phyloP scores from a whole-genome alignment of 2,888 invertebrate genomes.

The Lathronympha strigana region DNA sequence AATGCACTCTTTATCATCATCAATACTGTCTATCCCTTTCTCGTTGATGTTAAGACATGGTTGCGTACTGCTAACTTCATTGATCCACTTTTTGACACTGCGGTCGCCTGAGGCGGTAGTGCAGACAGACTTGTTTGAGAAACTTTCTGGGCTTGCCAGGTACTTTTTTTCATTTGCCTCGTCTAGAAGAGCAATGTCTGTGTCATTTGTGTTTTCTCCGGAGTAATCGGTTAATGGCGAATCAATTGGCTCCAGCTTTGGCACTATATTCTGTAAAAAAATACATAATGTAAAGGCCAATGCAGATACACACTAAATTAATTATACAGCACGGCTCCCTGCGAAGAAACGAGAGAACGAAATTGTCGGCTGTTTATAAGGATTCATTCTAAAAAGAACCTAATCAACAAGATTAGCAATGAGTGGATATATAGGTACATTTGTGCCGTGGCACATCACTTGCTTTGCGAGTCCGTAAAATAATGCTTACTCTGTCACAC shows the following conservation, averaged over 20 bases:
- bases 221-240: constrained; percentile 76
- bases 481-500: too few relatives aligned
- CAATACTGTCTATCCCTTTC: constrained; percentile 54
- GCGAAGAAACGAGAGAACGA: too few relatives aligned
- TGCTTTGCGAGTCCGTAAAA: too few relatives aligned
- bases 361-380: too few relatives aligned
- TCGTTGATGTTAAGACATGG: constrained; percentile 69
- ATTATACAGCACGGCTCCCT: too few relatives aligned
- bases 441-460: too few relatives aligned
- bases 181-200: constrained; percentile 71
- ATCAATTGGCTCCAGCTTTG: constrained; percentile 74
- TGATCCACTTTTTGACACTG: constrained; percentile 70
- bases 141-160: constrained; percentile 55
- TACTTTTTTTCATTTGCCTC: constrained; percentile 67
- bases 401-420: too few relatives aligned
- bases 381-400: too few relatives aligned
- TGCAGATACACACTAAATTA: too few relatives aligned
- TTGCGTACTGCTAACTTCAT: constrained; percentile 78
- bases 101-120: constrained; percentile 54
- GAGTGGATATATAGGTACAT: too few relatives aligned
- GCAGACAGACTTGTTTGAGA: constrained; percentile 57
- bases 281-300: too few relatives aligned
- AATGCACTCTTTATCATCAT: constrained; percentile 69
- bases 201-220: constrained; percentile 73
- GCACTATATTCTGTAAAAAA: constrained; percentile 64